Evolutionary conservation across 2,888 invertebrate species (phyloP).

Genomic region (Schizotus pectinicornis): DNA sequence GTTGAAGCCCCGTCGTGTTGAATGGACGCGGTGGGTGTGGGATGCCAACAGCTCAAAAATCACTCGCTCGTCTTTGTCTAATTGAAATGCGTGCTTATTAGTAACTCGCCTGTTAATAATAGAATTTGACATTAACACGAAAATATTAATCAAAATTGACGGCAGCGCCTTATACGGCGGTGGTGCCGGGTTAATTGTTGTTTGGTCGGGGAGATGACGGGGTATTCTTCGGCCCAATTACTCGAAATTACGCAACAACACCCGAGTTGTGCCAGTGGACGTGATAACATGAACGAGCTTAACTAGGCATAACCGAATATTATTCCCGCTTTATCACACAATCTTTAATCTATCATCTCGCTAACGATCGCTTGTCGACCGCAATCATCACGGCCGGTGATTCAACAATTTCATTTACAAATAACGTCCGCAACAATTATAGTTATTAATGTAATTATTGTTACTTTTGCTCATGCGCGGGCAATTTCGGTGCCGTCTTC

Average conservation of each 20-base stretch:
- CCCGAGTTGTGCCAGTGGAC: slow-evolving; percentile 1
- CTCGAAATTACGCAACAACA: slow-evolving; percentile 7
- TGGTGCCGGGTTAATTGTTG: slow-evolving; percentile 12
- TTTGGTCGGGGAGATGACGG: slow-evolving; percentile 7
- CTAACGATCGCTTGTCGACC: slow-evolving; percentile 28
- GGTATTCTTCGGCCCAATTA: slow-evolving; percentile 1
- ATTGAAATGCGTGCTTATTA: not conserved
- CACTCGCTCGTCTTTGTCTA: not conserved
- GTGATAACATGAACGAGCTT: slow-evolving; percentile 6
- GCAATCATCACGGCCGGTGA: slow-evolving; percentile 32
- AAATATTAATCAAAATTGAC: slow-evolving; percentile 16
- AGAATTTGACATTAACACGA: slow-evolving; percentile 1
- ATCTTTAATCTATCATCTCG: slow-evolving; percentile 30
- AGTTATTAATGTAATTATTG: slow-evolving; percentile 25
- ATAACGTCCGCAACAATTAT: slow-evolving; percentile 17
- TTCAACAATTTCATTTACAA: slow-evolving; percentile 35
- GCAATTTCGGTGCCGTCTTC: not conserved
- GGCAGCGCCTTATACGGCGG: not conserved
- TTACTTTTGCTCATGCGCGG: slow-evolving; percentile 5
- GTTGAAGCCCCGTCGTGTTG: slow-evolving; percentile 9
- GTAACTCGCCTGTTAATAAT: slow-evolving; percentile 6
- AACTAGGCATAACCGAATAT: slow-evolving; percentile 13
- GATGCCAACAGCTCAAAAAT: not conserved
- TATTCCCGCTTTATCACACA: slow-evolving; percentile 27
- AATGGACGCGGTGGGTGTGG: slow-evolving; percentile 20